Evolutionary conservation across 2,113 vertebrate genomes (phyloP), one percentile per base, ranked within the genome.

Genomic region (Marmota flaviventris): DNA sequence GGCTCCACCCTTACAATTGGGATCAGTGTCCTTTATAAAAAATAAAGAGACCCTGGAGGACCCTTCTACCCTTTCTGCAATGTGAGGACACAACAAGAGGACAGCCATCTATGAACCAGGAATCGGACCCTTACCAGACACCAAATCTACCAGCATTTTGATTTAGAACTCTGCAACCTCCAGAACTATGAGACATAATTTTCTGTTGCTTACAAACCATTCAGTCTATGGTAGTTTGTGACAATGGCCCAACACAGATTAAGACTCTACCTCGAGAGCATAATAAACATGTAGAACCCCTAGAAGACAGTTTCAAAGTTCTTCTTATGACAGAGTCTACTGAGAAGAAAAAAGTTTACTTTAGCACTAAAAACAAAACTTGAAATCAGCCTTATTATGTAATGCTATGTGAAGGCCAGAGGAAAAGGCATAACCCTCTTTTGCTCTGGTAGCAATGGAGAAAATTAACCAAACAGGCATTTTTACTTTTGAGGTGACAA

Each of bases 311-410:
- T 88, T 53, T 86, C 76, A 67, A 87, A 39, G 83, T 85, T 95
- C 91, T 93, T 95, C 72, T 81, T 48, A 95, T 93, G 69, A 89
- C 48, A 67, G 56, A 85, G 76, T 91, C 76, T 93, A 24, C 37
- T 93, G 53, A 89, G 29, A 93, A 45, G 37, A 16, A 87, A 63
- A 85, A 91, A 45, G n/a, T 83, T 81, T 88, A 61, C 76, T 92
- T 90, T 39, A 81, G 90, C 79, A 92, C 51, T 75, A 83, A 95
- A 95, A 97, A 69, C 72, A 53, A 37, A 96, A 89, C 86, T 97
- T 73, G 87, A 90, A 92, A 93, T 83, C 69, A 89, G 42, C 69
- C 63, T 82, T 91, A 42, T 95, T 72, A 77, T 85, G 75, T 51
- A 61, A 39, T 95, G 78, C 56, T 91, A 82, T 73, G 61, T 89